Evolutionary conservation across 2,888 invertebrate species (phyloP).

Genomic region (Dorcus parallelipipedus): DNA sequence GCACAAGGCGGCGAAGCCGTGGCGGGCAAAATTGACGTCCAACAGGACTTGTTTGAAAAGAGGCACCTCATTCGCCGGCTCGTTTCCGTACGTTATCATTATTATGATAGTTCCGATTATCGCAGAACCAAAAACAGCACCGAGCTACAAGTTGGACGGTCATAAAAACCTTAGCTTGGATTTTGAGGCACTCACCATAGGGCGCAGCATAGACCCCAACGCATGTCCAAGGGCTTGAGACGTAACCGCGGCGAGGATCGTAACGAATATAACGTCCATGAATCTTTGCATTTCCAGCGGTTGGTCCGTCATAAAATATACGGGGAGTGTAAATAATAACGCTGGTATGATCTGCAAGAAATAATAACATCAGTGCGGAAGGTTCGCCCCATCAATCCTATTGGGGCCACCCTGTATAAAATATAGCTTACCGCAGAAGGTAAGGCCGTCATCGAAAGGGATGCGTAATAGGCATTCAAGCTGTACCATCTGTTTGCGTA

Average conservation of each 20-base stretch:
- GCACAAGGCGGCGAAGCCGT: constrained; percentile 58
- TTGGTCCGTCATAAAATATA: constrained; percentile 63
- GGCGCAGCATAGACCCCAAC: constrained; percentile 12
- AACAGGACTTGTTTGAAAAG: constrained; percentile 55
- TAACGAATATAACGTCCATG: constrained; percentile 43
- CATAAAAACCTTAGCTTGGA: neutral
- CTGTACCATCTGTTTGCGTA: constrained; percentile 68
- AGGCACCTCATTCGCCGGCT: constrained; percentile 56
- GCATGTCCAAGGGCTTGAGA: constrained; percentile 14
- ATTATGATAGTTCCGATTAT: constrained; percentile 56
- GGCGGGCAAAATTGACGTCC: constrained; percentile 63
- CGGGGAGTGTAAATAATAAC: constrained; percentile 40
- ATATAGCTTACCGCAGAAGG: constrained; percentile 56
- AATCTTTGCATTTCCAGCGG: constrained; percentile 56
- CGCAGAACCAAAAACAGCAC: constrained; percentile 59
- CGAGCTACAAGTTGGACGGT: constrained; percentile 52
- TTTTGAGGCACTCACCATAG: constrained; percentile 3
- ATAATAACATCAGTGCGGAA: neutral
- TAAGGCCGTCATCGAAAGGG: constrained; percentile 54
- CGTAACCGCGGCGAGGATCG: constrained; percentile 6
- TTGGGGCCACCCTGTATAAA: neutral
- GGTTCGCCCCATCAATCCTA: too few relatives aligned
- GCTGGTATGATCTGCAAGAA: constrained; percentile 8
- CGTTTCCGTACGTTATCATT: constrained; percentile 61
- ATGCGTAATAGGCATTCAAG: constrained; percentile 60